These are phyloP conservation scores for Drosophila atripex DNA, from an alignment of 2,888 invertebrate species.

Conservation along the genomic window DNA sequence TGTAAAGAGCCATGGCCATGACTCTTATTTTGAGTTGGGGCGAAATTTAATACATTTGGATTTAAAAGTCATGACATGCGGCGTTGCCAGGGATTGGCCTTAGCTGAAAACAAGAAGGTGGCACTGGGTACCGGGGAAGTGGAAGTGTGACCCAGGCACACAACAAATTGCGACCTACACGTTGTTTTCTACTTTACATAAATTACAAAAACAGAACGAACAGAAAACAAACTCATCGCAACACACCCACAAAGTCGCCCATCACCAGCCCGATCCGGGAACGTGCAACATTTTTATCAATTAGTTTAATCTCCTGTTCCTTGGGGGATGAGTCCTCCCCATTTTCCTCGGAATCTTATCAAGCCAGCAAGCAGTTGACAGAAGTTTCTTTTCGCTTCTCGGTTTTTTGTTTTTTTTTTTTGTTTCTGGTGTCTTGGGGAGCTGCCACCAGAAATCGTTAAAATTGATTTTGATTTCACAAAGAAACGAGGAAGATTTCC, in stretches of 20 bases:
- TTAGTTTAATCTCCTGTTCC: constrained; percentile 72
- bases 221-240: constrained; percentile 29
- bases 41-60: constrained; percentile 76
- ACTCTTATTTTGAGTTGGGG: constrained; percentile 59
- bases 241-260: constrained; percentile 29
- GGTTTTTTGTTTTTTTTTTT: constrained; percentile 32
- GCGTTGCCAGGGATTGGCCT: constrained; percentile 62
- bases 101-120: background rate
- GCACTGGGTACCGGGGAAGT: background rate
- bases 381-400: constrained; percentile 45
- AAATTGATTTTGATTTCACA: constrained; percentile 75
- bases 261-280: constrained; percentile 48
- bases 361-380: constrained; percentile 59
- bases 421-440: background rate
- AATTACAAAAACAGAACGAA: constrained; percentile 63
- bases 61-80: constrained; percentile 77
- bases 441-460: constrained; percentile 37
- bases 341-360: constrained; percentile 36
- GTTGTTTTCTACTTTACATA: constrained; percentile 73
- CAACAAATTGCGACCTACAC: constrained; percentile 77
- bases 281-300: constrained; percentile 78
- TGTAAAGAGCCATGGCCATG: constrained; percentile 40
- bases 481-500: constrained; percentile 30
- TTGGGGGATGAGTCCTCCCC: constrained; percentile 6
- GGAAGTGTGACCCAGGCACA: constrained; percentile 57